Evolutionary conservation across 1,140 invertebrate genomes (phyloP), one percentile per base, ranked within the genome.

Genomic region (Phthorimaea operculella): DNA sequence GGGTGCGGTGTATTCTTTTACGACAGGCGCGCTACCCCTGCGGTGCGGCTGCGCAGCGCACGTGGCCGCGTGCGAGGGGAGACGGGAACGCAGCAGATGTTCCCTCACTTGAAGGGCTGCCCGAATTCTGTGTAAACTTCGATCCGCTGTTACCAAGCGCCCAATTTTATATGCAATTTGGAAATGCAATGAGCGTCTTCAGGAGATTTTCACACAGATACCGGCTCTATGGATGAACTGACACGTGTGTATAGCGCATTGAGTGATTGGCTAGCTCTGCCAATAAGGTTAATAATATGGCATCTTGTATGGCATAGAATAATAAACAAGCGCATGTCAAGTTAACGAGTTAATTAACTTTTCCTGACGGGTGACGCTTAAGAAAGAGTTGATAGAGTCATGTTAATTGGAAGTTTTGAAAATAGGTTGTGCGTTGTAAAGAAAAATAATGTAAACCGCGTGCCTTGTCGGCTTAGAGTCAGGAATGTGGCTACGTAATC

Each of bases 21-120:
- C 64, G 70, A 72, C 66, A 57, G 62, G 63, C 33, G 21, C 53
- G 73, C 70, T 64, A 79, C 81, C 81, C 81, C 73, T 80, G 75
- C 70, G 74, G 67, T 64, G 75, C 60, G 66, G 58, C 51, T 61
- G 72, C 77, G 80, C 80, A 80, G 72, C 77, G 80, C 80, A 80
- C 79, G 80, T 80, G 77, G 68, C 67, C 18, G 57, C 66, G 65
- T 54, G 36, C 51, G 55, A 58, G 68, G 66, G 58, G 44, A 52
- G 57, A 50, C 60, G 58, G 63, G 68, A 60, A 66, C 57, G 57
- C 63, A 63, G 75, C 80, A 84, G 80, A 84, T 84, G 80, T 82
- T 79, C 51, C 63, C 33, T 51, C 47, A 53, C 42, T 61, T 57
- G 56, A 54, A 54, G 47, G 55, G 57, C 42, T 59, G 33, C 58